These are phyloP conservation scores for Slavum lentiscoides DNA, from an alignment of 2,888 invertebrate species.

Conservation along the genomic window DNA sequence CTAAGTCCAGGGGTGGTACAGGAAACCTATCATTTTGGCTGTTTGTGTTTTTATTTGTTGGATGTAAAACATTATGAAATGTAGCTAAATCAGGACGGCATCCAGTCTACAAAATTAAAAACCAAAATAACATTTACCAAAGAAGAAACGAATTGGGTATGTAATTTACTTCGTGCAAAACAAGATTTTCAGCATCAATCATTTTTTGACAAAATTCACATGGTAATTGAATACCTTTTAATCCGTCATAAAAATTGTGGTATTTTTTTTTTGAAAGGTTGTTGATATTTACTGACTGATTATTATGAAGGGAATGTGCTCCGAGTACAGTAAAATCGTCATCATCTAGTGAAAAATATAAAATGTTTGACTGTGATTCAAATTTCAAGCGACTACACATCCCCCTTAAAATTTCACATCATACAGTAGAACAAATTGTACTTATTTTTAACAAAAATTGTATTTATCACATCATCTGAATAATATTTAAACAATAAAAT, in stretches of 20 bases:
- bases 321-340: constrained; percentile 38
- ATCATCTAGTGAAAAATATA: constrained; percentile 20
- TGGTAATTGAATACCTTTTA: constrained; percentile 59
- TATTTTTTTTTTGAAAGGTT: constrained; percentile 9
- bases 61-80: constrained; percentile 37
- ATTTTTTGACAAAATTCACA: constrained; percentile 66
- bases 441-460: too few relatives aligned
- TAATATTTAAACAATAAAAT: not conserved
- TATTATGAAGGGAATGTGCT: constrained; percentile 30
- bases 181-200: constrained; percentile 63
- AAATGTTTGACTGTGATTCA: not conserved
- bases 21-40: constrained; percentile 5
- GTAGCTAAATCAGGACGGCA: constrained; percentile 54
- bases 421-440: not conserved
- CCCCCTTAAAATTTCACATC: not conserved
- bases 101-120: constrained; percentile 52
- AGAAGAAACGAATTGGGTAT: not conserved
- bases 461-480: not conserved
- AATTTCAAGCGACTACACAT: not conserved
- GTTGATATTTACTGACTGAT: constrained; percentile 23
- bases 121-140: not conserved
- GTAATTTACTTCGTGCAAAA: constrained; percentile 62
- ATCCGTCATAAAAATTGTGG: constrained; percentile 10
- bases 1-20: constrained; percentile 31
- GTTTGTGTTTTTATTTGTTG: constrained; percentile 21